Conservation (phyloP, 2,888 invertebrate species). For the Electrophaes corylata region DNA sequence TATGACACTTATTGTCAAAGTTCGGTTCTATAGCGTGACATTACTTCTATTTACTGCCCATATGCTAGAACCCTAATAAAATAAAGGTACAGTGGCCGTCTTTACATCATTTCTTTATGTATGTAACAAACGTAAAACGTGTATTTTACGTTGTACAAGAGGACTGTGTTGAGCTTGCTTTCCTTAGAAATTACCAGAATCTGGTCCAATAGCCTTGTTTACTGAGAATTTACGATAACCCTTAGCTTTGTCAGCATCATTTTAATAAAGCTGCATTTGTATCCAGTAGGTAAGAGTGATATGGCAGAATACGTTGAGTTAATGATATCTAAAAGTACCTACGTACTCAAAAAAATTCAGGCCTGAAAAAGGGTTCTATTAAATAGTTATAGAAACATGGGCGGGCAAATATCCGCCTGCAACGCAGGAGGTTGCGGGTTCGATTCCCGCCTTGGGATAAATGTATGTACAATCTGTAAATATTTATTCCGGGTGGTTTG, state of each 20-base stretch:
- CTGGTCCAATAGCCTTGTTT: constrained; percentile 15
- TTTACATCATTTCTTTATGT: constrained; percentile 31
- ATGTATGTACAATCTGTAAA: too few relatives aligned
- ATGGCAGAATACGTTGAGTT: not conserved
- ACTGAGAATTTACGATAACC: constrained; percentile 12
- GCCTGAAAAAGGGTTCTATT: too few relatives aligned
- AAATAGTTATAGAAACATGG: too few relatives aligned
- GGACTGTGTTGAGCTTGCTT: constrained; percentile 17
- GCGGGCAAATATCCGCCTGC: too few relatives aligned
- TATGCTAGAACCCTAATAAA: constrained; percentile 23
- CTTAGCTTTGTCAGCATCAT: constrained; percentile 3
- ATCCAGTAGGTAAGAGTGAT: not conserved
- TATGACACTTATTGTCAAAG: not conserved
- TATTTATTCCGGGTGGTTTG: too few relatives aligned
- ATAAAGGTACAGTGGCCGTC: constrained; percentile 28
- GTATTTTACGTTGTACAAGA: constrained; percentile 22
- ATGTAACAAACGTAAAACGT: constrained; percentile 26
- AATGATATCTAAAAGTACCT: too few relatives aligned
- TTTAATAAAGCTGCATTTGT: constrained; percentile 9
- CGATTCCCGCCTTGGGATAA: too few relatives aligned
- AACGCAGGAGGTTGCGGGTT: too few relatives aligned
- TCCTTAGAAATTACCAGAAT: constrained; percentile 19
- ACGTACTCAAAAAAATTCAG: too few relatives aligned
- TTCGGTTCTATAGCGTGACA: constrained; percentile 2
- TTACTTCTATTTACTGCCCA: not conserved